phyloP scores from a whole-genome alignment of 2,888 invertebrate genomes.

The Agrenia bidenticulata region DNA sequence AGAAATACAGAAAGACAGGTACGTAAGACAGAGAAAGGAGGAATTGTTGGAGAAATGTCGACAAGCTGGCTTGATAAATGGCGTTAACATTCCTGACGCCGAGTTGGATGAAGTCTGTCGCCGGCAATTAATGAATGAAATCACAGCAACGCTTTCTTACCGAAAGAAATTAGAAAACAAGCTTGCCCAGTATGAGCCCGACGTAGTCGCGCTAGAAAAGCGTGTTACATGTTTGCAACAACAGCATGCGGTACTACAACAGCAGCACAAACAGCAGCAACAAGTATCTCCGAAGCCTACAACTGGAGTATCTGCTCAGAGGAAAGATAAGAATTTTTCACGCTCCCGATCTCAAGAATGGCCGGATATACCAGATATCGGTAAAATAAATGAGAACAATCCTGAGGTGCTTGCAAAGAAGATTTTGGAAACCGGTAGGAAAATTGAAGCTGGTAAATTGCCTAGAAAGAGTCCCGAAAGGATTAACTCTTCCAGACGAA shows the following conservation, averaged over 20 bases:
- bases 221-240: conserved; percentile 59
- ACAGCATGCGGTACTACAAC: conserved; percentile 35
- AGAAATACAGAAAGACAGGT: conserved; percentile 73
- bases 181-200: conserved; percentile 73
- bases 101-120: conserved; percentile 46
- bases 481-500: neutral
- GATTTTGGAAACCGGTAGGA: conserved; percentile 83
- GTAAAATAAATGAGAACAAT: conserved; percentile 88
- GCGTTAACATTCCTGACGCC: conserved; percentile 55
- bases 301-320: conserved; percentile 7
- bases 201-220: conserved; percentile 73
- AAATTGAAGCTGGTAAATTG: conserved; percentile 79
- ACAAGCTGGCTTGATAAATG: conserved; percentile 54
- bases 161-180: conserved; percentile 81
- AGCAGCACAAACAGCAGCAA: conserved; percentile 39
- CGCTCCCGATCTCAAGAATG: conserved; percentile 82
- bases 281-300: conserved; percentile 22
- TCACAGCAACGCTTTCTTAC: conserved; percentile 78
- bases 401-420: conserved; percentile 86
- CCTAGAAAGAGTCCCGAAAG: conserved; percentile 46
- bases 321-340: conserved; percentile 45
- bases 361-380: conserved; percentile 82
- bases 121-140: conserved; percentile 64
- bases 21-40: conserved; percentile 71
- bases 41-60: conserved; percentile 70